Base-by-base conservation (phyloP, 92 coral and sea anemone species). In the Epizoanthus ramosus region DNA sequence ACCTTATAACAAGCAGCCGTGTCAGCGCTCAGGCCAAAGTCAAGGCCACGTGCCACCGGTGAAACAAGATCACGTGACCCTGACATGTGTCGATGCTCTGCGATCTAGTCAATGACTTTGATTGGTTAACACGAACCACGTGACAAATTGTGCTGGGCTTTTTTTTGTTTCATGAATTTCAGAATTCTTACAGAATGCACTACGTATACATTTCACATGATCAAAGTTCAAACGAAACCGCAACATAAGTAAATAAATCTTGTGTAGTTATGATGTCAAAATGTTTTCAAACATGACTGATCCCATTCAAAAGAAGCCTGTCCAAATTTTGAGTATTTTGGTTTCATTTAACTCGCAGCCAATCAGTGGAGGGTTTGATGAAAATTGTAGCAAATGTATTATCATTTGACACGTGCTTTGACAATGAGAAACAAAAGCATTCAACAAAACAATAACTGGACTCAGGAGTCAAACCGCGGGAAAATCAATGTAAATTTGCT, bases 41-140 rank as follows among this genome's bases (percentile, higher is more conserved):
- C 91, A 88, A 91, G 91, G 94, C 97, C 97, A 93, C 97, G 97
- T 93, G 97, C 97, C 95, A 85, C 92, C 94, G 90, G 92, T 86
- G 92, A 72, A 87, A 90, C 97, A 92, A 90, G 93, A 88, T 88
- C 97, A 93, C 97, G 97, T 93, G 97, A 93, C 94, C 85, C 89
- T 90, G 94, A 90, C 92, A 91, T 85, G 80, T 93, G 92, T 93
- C 94, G 57, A 75, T 77, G 69, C 71, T 14, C 43, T 77, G 82
- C 69, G 45, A 50, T 50, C 41, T 50, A 23, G 41, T 61, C 52
- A 41, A 37, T 41, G 33, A 23, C 43, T 59, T 9, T 39, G 69
- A 77, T 77, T 77, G 82, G 82, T 35, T 13, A 18, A 60, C 41
- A 60, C 58, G 28, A 24, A 35, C 24, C 82, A 77, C 80, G 60